Conservation (phyloP, 2,113 vertebrate genomes). For the Empidonax alnorum region DNA sequence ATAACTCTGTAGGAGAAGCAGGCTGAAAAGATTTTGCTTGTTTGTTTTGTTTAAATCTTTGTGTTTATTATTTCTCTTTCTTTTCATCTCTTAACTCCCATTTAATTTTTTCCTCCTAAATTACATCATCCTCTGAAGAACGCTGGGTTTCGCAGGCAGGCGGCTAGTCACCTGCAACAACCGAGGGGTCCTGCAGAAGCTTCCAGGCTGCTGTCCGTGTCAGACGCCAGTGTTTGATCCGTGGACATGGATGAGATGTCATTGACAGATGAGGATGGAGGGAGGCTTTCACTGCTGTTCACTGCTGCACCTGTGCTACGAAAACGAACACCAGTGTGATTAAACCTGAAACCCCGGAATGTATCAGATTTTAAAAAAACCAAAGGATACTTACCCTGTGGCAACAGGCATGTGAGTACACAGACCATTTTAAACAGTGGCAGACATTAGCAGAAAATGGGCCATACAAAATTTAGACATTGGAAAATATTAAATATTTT, state of each 20-base stretch:
- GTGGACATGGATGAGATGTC: slow-evolving; percentile 99
- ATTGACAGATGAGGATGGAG: slow-evolving; percentile 97
- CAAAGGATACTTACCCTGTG: no score
- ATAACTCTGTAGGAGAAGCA: slow-evolving; percentile 89
- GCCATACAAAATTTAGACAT: neutral
- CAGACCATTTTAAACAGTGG: neutral
- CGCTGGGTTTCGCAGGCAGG: slow-evolving; percentile 98
- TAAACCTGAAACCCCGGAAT: slow-evolving; percentile 79
- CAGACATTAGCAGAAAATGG: neutral
- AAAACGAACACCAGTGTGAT: slow-evolving; percentile 92
- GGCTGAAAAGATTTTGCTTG: slow-evolving; percentile 74
- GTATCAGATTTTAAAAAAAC: fast-evolving
- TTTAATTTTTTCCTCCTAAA: slow-evolving; percentile 50
- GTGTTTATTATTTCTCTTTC: slow-evolving; percentile 58
- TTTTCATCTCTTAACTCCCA: slow-evolving; percentile 62
- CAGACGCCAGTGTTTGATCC: slow-evolving; percentile 98
- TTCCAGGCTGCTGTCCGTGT: slow-evolving; percentile 99
- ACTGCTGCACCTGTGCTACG: slow-evolving; percentile 99
- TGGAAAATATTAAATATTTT: neutral
- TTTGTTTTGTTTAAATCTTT: slow-evolving; percentile 57
- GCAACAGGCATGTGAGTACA: neutral
- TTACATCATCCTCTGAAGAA: slow-evolving; percentile 95
- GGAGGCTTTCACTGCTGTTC: slow-evolving; percentile 99
- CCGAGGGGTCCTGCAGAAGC: slow-evolving; percentile 96
- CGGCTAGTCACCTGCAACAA: slow-evolving; percentile 99